Conservation (phyloP, 2,797 vertebrate genomes). For the Molossus alvarezi region DNA sequence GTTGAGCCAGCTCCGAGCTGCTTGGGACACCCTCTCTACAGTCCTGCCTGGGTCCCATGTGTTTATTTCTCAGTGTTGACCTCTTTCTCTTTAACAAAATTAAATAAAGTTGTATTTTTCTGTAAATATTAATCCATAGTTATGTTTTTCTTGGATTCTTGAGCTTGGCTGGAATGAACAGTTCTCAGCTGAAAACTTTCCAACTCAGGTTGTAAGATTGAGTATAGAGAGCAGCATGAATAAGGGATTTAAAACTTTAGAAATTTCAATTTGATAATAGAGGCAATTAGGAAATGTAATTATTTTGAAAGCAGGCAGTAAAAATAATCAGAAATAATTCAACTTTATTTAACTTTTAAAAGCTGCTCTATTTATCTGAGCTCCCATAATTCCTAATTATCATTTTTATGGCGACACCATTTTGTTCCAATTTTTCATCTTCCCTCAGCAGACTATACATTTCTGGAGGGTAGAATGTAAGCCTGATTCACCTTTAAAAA, state of each 20-base stretch:
- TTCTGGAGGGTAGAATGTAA: background rate
- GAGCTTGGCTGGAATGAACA: background rate
- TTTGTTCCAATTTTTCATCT: conserved; percentile 25
- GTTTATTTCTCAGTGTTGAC: conserved; percentile 17
- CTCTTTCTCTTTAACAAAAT: conserved; percentile 11
- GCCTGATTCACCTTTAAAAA: background rate
- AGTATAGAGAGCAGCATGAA: background rate
- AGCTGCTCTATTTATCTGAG: background rate
- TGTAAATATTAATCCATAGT: background rate
- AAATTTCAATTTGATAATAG: conserved; percentile 50
- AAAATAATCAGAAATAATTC: conserved; percentile 39
- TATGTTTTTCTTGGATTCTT: conserved; percentile 42
- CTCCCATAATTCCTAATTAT: background rate
- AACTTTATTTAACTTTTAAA: background rate
- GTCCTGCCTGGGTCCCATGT: background rate
- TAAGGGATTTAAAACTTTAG: conserved; percentile 10
- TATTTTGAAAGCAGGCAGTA: conserved; percentile 34
- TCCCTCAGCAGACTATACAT: background rate
- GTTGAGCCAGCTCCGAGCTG: background rate
- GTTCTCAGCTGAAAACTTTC: conserved; percentile 26
- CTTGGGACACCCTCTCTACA: background rate
- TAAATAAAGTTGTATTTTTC: background rate
- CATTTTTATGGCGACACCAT: background rate
- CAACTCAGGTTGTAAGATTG: background rate
- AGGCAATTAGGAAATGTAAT: conserved; percentile 17